Evolutionary conservation across 2,888 invertebrate species (phyloP), one percentile per base, ranked within the genome.

Genomic region (Mesopsocus fuscifrons): DNA sequence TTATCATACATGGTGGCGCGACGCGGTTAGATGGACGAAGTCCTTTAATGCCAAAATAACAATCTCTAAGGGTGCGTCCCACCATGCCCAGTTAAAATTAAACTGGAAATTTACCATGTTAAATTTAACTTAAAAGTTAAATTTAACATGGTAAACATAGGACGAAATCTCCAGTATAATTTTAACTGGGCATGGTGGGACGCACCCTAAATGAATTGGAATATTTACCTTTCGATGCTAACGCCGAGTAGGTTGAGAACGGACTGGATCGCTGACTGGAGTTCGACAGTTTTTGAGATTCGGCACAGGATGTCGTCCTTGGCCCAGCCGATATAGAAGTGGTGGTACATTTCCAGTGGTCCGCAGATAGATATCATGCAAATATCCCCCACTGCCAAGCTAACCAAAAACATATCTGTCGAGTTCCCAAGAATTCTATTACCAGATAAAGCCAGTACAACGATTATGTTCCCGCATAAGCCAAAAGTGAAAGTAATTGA

Each of bases 171-270:
- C n/a, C n/a, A n/a, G n/a, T n/a, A n/a, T n/a, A n/a, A n/a, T n/a
- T n/a, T n/a, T n/a, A n/a, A n/a, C n/a, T n/a, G n/a, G n/a, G n/a
- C n/a, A n/a, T n/a, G n/a, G n/a, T n/a, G n/a, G n/a, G n/a, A n/a
- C n/a, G n/a, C n/a, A n/a, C n/a, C n/a, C n/a, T n/a, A n/a, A n/a
- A n/a, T n/a, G n/a, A n/a, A n/a, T n/a, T n/a, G n/a, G n/a, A n/a
- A n/a, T n/a, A 31, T 54, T 54, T 52, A 67, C 67, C 67, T 63
- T 55, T 67, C 67, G 3, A 66, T 51, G 32, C 64, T 66, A 44
- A 67, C 63, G 2, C 66, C 64, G 21, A 63, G 58, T 6, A 67
- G 55, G 48, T 67, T 67, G 30, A 66, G 57, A 2, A 67, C 62
- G 9, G 67, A 65, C 0, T 64, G 62, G 3, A 60, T 57, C 2